Percentiles rank a stretch among this genome's conserved stretches.
These are phyloP conservation scores for Polyommatus icarus DNA, from an alignment of 2,888 invertebrate species.

Conservation along the genomic window DNA sequence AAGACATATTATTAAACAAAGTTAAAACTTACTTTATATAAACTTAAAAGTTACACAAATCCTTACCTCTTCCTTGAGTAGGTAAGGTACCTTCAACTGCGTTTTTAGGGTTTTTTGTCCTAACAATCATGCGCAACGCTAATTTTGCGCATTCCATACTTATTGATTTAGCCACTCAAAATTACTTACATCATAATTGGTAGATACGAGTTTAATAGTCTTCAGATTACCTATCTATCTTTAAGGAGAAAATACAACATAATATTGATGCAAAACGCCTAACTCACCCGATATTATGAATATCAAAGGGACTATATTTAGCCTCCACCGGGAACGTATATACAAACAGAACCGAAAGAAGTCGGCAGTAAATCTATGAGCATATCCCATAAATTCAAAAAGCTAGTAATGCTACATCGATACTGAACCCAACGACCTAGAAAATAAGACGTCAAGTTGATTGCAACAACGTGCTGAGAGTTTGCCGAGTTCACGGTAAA, in stretches of 20 bases:
- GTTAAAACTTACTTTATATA: too few relatives aligned
- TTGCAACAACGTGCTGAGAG: neutral
- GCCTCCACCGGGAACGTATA: constrained; percentile 4
- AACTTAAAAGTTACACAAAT: too few relatives aligned
- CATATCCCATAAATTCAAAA: constrained; percentile 10
- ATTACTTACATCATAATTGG: too few relatives aligned
- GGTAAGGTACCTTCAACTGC: too few relatives aligned
- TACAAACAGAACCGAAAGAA: constrained; percentile 14
- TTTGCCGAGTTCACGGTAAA: constrained; percentile 4
- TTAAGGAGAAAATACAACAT: neutral
- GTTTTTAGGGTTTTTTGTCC: too few relatives aligned
- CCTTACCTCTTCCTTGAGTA: too few relatives aligned
- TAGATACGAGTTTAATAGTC: too few relatives aligned
- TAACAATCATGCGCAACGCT: too few relatives aligned
- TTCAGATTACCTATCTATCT: neutral
- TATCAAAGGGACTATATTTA: constrained; percentile 14
- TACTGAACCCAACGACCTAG: constrained; percentile 1
- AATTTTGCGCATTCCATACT: too few relatives aligned
- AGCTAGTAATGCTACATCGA: neutral
- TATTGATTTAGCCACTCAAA: too few relatives aligned
- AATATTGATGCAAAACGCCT: neutral
- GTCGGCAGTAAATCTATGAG: neutral
- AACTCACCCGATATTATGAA: constrained; percentile 12
- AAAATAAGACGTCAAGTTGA: constrained; percentile 1
- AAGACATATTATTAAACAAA: too few relatives aligned